Evolutionary conservation across 2,113 vertebrate species (phyloP).

Genomic region (Poecilia latipinna): DNA sequence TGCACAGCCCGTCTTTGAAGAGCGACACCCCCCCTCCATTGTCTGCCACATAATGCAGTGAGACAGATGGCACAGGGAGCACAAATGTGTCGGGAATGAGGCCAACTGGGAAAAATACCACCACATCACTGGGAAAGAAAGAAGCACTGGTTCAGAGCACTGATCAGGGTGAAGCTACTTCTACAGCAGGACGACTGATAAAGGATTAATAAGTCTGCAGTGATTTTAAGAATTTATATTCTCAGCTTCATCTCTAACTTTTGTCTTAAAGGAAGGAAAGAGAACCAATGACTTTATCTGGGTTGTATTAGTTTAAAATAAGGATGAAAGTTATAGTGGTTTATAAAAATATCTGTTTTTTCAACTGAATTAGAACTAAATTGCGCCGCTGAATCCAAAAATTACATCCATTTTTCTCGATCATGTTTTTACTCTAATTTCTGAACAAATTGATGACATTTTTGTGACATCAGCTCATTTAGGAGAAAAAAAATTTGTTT

Average conservation of each 20-base stretch:
- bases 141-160: background rate
- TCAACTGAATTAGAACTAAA: too few species aligned
- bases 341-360: too few species aligned
- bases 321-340: too few species aligned
- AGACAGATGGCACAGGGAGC: slow-evolving; percentile 8
- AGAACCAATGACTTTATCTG: background rate
- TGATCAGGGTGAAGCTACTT: background rate
- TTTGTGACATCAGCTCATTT: too few species aligned
- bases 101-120: background rate
- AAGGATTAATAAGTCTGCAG: background rate
- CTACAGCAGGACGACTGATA: background rate
- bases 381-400: too few species aligned
- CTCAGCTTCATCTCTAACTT: background rate
- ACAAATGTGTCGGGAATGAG: background rate
- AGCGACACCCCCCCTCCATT: background rate
- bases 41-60: slow-evolving; percentile 3
- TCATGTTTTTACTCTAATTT: too few species aligned
- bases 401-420: too few species aligned
- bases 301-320: background rate
- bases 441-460: too few species aligned
- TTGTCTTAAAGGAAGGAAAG: background rate
- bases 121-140: background rate
- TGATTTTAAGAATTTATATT: background rate
- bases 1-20: slow-evolving; percentile 4
- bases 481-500: too few species aligned